These are phyloP conservation scores for Chromobotia macracanthus DNA, from an alignment of 2,797 vertebrate species.

Conservation along the genomic window DNA sequence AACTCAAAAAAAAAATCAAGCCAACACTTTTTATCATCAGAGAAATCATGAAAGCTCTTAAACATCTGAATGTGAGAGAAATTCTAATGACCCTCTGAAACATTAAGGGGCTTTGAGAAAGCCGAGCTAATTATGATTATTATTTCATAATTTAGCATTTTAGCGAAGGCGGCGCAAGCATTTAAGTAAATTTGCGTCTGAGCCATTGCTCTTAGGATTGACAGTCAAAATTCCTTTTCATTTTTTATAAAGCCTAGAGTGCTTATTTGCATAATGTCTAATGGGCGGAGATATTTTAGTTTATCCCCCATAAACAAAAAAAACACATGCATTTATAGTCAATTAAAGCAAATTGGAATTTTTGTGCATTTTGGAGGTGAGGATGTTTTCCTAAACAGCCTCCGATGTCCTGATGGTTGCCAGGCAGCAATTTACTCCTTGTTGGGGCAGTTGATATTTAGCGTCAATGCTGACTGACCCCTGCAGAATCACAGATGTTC, in stretches of 20 bases:
- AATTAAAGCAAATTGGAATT: slow-evolving; percentile 44
- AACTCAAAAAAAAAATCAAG: slow-evolving; percentile 55
- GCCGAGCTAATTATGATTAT: slow-evolving; percentile 29
- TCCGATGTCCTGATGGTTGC: slow-evolving; percentile 53
- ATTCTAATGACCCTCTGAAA: slow-evolving; percentile 44
- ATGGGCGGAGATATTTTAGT: slow-evolving; percentile 32
- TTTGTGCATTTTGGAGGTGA: slow-evolving; percentile 29
- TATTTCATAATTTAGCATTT: slow-evolving; percentile 44
- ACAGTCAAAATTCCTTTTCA: slow-evolving; percentile 31
- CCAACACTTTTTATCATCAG: slow-evolving; percentile 19
- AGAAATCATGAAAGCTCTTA: slow-evolving; percentile 32
- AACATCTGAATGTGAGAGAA: slow-evolving; percentile 44
- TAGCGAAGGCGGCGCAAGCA: slow-evolving; percentile 15
- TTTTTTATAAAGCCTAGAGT: slow-evolving; percentile 18
- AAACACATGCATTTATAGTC: slow-evolving; percentile 32
- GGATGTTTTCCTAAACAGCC: slow-evolving; percentile 47
- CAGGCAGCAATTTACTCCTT: slow-evolving; percentile 59
- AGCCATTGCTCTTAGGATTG: slow-evolving; percentile 41
- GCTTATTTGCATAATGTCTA: slow-evolving; percentile 48
- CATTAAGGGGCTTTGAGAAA: slow-evolving; percentile 34
- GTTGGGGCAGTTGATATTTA: slow-evolving; percentile 62
- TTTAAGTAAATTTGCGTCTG: slow-evolving; percentile 27
- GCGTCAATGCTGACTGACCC: slow-evolving; percentile 63
- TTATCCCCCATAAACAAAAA: slow-evolving; percentile 15
- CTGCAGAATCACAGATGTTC: slow-evolving; percentile 69